Conservation (phyloP, 2,888 invertebrate species). For the Ennomos erosarius region DNA sequence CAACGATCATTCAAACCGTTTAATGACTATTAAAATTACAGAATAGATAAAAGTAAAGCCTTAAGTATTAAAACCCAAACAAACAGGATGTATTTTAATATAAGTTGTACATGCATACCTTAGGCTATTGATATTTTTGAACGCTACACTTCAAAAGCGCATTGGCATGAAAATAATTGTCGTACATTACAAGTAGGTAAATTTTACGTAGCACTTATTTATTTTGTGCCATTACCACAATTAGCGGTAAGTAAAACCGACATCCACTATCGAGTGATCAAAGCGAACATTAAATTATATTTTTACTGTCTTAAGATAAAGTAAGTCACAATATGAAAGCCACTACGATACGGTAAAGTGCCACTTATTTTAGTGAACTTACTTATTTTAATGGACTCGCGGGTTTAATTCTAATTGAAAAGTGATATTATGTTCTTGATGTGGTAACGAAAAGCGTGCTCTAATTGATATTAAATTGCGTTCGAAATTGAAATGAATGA, state of each 20-base stretch:
- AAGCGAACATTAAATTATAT: conserved; percentile 35
- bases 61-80: no score
- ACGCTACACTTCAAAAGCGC: not conserved
- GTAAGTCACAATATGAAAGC: conserved; percentile 48
- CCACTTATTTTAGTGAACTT: conserved; percentile 71
- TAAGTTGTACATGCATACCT: no score
- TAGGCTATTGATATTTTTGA: no score
- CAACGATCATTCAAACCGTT: no score
- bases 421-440: conserved; percentile 47
- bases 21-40: no score
- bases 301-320: conserved; percentile 39
- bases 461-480: conserved; percentile 25
- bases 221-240: conserved; percentile 10
- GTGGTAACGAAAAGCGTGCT: conserved; percentile 30
- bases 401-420: conserved; percentile 57
- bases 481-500: conserved; percentile 23
- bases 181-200: not conserved
- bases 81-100: no score
- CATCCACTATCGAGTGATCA: conserved; percentile 22
- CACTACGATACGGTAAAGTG: conserved; percentile 66
- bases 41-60: no score
- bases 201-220: no score
- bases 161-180: conserved; percentile 16
- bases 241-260: conserved; percentile 18
- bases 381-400: conserved; percentile 62